Base-by-base conservation (phyloP, 1,140 invertebrate species). In the Drosophila erecta region DNA sequence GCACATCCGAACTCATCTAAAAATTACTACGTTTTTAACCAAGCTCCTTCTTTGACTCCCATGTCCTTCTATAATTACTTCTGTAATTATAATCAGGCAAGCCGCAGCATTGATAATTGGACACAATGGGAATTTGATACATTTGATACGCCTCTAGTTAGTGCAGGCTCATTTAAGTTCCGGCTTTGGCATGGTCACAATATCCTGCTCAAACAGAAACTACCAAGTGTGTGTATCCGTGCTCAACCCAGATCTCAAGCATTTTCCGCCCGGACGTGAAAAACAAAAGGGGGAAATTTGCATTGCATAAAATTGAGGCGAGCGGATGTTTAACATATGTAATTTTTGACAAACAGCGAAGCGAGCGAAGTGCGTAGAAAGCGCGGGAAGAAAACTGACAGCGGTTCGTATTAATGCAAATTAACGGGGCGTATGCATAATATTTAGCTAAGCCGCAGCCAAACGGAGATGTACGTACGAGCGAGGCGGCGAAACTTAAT, bases 351-450 rank as follows among this genome's bases (percentile, higher is more conserved):
- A 83, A 79, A 76, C 79, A 81, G 61, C 57, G 47, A 67, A 49
- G 47, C 46, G 8, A 43, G 35, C 43, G 67, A 37, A 69, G 33
- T 15, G 47, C 27, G 33, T 27, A 37, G 15, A 67, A 61, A 58
- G 37, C 62, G 17, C 65, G 41, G 40, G 57, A 64, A 54, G 37
- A 51, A 61, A 75, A 44, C 40, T 59, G 30, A 56, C 56, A 55
- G 75, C 59, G 49, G 54, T 62, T 67, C 70, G 76, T 72, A 89
- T 87, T 87, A 87, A 89, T 87, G 84, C 65, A 87, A 87, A 89
- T 87, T 87, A 87, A 83, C 83, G 54, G 84, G 84, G 83, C 83
- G 83, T 89, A 87, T 87, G 83, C 83, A 87, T 87, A 87, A 87
- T 87, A 87, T 87, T 83, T 89, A 79, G 79, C 84, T 83, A 79